A percentile compares a stretch with the other conserved stretches of the same genome.
phyloP scores from a whole-genome alignment of 2,797 vertebrate species.

The Echeneis naucrates region DNA sequence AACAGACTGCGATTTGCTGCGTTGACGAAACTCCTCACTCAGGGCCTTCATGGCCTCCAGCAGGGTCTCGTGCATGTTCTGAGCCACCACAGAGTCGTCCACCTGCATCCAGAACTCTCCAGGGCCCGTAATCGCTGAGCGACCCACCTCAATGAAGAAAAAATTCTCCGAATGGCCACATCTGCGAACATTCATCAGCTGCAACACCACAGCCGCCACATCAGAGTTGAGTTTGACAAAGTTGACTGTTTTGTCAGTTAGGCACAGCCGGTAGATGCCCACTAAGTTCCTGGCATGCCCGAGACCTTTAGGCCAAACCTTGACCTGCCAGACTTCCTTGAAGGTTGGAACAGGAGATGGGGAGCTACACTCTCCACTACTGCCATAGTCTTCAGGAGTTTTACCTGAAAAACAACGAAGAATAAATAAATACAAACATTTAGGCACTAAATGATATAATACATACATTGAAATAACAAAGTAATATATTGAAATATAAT shows the following conservation, averaged over 20 bases:
- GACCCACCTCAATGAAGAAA: conserved; percentile 92
- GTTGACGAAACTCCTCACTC: conserved; percentile 90
- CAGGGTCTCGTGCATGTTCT: conserved; percentile 92
- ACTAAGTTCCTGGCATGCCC: conserved; percentile 88
- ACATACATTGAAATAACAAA: neutral
- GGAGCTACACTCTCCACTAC: conserved; percentile 84
- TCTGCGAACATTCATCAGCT: conserved; percentile 89
- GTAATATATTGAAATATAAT: too few relatives aligned
- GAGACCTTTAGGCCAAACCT: conserved; percentile 88
- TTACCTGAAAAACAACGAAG: conserved; percentile 75
- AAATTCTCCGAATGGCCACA: conserved; percentile 90
- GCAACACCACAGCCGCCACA: conserved; percentile 84
- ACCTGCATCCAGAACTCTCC: conserved; percentile 90
- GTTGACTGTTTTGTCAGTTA: conserved; percentile 89
- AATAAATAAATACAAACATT: conserved; percentile 20
- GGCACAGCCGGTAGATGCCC: conserved; percentile 88
- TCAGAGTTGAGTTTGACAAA: conserved; percentile 89
- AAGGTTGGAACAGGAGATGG: conserved; percentile 85
- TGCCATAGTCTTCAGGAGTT: conserved; percentile 80
- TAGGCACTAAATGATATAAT: neutral
- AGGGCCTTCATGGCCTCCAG: conserved; percentile 92
- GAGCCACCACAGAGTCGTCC: conserved; percentile 88
- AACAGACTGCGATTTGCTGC: conserved; percentile 87
- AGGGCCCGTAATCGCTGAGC: conserved; percentile 85
- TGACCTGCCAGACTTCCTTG: conserved; percentile 92